Evolutionary conservation across 2,888 invertebrate species (phyloP).

Genomic region (Gnatocerus cornutus): DNA sequence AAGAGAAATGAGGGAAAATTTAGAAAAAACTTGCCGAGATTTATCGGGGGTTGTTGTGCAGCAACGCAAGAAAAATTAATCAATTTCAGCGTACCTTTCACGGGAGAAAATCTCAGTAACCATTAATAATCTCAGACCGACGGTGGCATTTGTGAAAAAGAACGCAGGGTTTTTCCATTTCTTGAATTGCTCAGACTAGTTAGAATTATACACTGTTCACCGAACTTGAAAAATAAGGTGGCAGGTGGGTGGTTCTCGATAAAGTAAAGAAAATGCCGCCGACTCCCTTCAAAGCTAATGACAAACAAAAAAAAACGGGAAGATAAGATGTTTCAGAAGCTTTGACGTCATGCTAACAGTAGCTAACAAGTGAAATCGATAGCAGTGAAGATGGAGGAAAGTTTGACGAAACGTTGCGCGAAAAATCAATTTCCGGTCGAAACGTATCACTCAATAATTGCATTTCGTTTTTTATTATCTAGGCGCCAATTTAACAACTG

Average conservation of each 20-base stretch:
- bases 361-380: neutral
- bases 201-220: constrained; percentile 23
- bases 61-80: constrained; percentile 26
- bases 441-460: neutral
- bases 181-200: neutral
- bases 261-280: constrained; percentile 11
- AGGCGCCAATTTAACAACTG: neutral
- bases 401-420: no score
- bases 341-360: constrained; percentile 1
- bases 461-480: neutral
- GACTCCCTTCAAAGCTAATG: constrained; percentile 18
- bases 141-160: constrained; percentile 13
- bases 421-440: no score
- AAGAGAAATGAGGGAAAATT: neutral
- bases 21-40: no score
- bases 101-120: constrained; percentile 28
- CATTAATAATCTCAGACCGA: constrained; percentile 34
- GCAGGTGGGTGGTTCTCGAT: constrained; percentile 10
- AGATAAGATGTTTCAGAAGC: constrained; percentile 3
- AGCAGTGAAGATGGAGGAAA: no score
- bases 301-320: constrained; percentile 7
- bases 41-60: neutral
- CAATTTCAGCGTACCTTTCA: constrained; percentile 32
- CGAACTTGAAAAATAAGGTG: constrained; percentile 19
- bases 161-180: constrained; percentile 6